Evolutionary conservation across 2,113 vertebrate species (phyloP), one percentile per base, ranked within the genome.

Genomic region (Elgaria multicarinata): DNA sequence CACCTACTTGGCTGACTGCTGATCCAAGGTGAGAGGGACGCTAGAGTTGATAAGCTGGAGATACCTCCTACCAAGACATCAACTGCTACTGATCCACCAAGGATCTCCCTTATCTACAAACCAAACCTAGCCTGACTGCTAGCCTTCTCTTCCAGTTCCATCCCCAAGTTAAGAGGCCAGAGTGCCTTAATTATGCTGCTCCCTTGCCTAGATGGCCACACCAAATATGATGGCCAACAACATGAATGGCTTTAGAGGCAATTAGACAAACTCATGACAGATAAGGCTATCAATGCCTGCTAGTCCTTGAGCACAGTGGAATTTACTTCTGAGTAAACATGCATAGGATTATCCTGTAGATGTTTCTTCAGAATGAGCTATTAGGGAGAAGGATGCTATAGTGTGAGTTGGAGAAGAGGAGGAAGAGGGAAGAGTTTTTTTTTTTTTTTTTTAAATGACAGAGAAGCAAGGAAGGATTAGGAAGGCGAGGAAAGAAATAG

Each of bases 401-500:
- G 50, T 1, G 1, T 83, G 58, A 83, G 75, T 14, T 66, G 71
- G 46, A 36, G 81, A n/a, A 81, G 85, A 79, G 4, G 42, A 36
- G 1, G 31, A 76, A 90, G 80, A 75, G 18, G 67, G 55, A 42
- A 82, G 77, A 83, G 55, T 31, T 85, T 86, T 72, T 53, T 50
- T 50, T 50, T 50, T 50, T 5, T 50, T 62, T 67, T 16, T 72
- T 64, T 44, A 36, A 79, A 86, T 76, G 66, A 67, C 64, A 76
- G 75, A 0, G 0, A 55, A 86, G 92, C 69, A 16, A 36, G 44
- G 14, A 88, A 72, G 78, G 31, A 42, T 50, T 24, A 31, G 24
- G 76, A 16, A 83, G 87, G 33, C 64, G 31, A 69, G 72, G 92
- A 85, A 83, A 69, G 39, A 83, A 58, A 83, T 79, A 93, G 71